Evolutionary conservation across 92 coral and sea anemone species (phyloP), one percentile per base, ranked within the genome.

Genomic region (Chrysogorgia sp.): DNA sequence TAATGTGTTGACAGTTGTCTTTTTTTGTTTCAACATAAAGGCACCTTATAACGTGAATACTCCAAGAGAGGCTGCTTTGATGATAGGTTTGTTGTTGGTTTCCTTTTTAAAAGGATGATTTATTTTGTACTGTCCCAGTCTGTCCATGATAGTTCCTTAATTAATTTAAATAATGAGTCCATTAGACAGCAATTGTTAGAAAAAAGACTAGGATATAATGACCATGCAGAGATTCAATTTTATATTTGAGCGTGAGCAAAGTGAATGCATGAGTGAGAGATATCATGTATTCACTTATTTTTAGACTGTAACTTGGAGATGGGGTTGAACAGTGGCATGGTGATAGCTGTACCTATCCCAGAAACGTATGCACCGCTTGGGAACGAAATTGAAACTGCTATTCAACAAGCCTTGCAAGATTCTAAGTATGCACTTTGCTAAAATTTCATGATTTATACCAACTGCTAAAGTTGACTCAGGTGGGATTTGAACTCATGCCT

Each of bases 301-400:
- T 67, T 64, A 93, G 97, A 93, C 70, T 82, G 96, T 66, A 90
- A 84, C 87, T 53, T 81, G 34, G 86, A 89, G 35, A 82, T 94
- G 58, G 97, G 90, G 43, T 86, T 92, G 24, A 89, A 69, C 69
- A 94, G 96, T 81, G 98, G 98, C 20, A 72, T 94, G 70, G 88
- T 94, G 43, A 79, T 94, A 21, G 98, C 94, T 33, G 97, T 94
- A 43, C 98, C 98, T 24, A 89, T 91, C 15, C 86, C 97, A 13
- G 84, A 86, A n/a, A 78, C 71, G 14, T 83, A 86, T 12, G 93
- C 92, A 22, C 88, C 83, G 8, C 81, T 87, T 28, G 98, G 97
- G 58, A 85, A 81, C 9, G 85, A 82, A 57, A 86, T 91, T 40
- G 94, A 93, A 53, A 80, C 77, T 40, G 92, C 97, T 14, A 89